Evolutionary conservation across 2,888 invertebrate species (phyloP).

Genomic region (Drosophila putrida): DNA sequence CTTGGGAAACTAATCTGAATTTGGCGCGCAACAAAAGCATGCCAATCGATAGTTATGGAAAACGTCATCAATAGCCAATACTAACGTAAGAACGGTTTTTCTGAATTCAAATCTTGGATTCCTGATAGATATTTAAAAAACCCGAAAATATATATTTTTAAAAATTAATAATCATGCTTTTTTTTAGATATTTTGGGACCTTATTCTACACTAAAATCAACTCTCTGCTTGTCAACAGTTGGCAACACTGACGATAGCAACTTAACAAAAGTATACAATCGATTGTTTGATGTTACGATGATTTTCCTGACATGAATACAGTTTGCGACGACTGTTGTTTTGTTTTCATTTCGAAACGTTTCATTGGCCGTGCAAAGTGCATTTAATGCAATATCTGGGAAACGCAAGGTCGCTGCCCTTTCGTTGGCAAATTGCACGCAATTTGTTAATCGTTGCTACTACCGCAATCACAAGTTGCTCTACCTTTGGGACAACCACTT

Average conservation of each 20-base stretch:
- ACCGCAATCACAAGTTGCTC: slow-evolving; percentile 21
- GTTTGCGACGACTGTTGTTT: slow-evolving; percentile 25
- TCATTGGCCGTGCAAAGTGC: slow-evolving; percentile 53
- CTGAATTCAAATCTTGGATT: too few species aligned
- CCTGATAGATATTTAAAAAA: too few species aligned
- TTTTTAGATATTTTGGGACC: too few species aligned
- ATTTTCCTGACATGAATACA: background rate
- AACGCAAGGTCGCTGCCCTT: slow-evolving; percentile 57
- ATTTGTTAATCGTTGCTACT: slow-evolving; percentile 48
- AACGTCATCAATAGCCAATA: too few species aligned
- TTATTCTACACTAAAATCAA: too few species aligned
- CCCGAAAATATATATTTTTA: too few species aligned
- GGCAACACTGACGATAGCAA: too few species aligned
- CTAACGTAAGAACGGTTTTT: too few species aligned
- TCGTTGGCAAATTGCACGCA: slow-evolving; percentile 55
- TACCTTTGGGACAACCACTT: slow-evolving; percentile 32
- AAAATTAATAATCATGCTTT: too few species aligned
- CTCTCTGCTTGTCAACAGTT: too few species aligned
- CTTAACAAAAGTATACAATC: background rate
- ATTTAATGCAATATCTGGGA: slow-evolving; percentile 67
- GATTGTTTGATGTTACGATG: slow-evolving; percentile 3
- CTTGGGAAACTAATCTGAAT: background rate
- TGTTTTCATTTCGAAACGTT: slow-evolving; percentile 37
- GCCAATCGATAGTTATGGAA: slow-evolving; percentile 11
- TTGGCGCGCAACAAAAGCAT: background rate